Evolutionary conservation across 2,797 vertebrate genomes (phyloP), one percentile per base, ranked within the genome.

Genomic region (Arrhamphus sclerolepis): DNA sequence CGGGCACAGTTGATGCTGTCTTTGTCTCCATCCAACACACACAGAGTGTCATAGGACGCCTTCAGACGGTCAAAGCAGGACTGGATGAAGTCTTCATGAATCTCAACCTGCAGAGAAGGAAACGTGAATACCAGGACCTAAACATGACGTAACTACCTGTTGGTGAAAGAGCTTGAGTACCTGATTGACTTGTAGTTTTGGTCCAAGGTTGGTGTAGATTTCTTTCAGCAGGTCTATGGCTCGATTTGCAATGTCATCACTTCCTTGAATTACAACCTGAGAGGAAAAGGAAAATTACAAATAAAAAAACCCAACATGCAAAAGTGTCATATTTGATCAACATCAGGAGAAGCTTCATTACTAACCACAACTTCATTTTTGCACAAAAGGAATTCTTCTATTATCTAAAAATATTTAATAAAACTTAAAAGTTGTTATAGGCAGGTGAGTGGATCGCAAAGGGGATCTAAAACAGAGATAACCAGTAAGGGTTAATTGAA

Each of bases 71-170:
- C 97, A 55, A 99, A 99, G 87, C 98, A 99, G 48, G 98, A 99
- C 86, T 99, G 98, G 89, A 99, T 98, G 78, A 99, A 99, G 83
- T 99, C 98, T 87, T 99, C 98, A 56, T 99, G 98, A 87, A 99
- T 99, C 89, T 97, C 98, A 83, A 99, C 96, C 98, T 99, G 82
- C 66, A 62, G 20, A 13, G 34, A 10, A 61, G 18, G 0, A 65
- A 34, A 67, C 0, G 2, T 56, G 18, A 51, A 26, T 9, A 34
- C 2, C 28, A 41, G n/a, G 1, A 7, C 7, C 5, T 19, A 5
- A 2, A 29, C 7, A 43, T 1, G 4, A 18, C 3, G 0, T 9
- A 43, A 21, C 4, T 16, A 31, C 18, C 47, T 46, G 1, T 22
- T 42, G 18, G 4, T n/a, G 3, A 43, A 57, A 29, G 0, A 2